Evolutionary conservation across 1,140 invertebrate species (phyloP).

Genomic region (Diachasmimorpha longicaudata): DNA sequence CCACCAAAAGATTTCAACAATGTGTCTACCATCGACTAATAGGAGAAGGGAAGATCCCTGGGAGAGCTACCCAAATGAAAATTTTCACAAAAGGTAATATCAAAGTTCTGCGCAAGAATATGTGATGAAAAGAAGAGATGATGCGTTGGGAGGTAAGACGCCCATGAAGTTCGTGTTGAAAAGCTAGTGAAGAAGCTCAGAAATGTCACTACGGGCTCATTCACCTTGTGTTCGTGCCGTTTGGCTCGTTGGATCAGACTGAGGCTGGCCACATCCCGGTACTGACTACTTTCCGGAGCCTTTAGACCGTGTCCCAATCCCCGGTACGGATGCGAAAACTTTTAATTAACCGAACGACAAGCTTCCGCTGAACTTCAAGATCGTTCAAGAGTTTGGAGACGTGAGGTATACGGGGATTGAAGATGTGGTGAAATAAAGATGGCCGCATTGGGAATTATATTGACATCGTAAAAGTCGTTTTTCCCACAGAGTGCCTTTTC

Average conservation of each 20-base stretch:
- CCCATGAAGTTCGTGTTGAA: neutral
- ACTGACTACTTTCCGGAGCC: neutral
- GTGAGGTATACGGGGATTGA: neutral
- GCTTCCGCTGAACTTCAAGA: neutral
- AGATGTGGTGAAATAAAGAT: conserved; percentile 8
- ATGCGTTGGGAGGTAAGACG: no score
- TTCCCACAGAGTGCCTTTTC: conserved; percentile 2
- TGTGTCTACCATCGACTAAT: no score
- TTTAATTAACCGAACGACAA: conserved; percentile 8
- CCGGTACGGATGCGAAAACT: neutral
- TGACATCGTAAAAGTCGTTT: neutral
- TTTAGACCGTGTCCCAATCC: neutral
- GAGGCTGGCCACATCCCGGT: neutral
- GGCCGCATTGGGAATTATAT: conserved; percentile 14
- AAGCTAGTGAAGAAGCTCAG: neutral
- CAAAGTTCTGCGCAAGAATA: no score
- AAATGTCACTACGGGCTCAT: neutral
- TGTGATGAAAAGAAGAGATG: no score
- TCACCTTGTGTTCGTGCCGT: neutral
- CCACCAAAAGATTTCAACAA: no score
- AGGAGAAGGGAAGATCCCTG: no score
- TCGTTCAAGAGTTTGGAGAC: neutral
- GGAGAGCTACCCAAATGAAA: no score
- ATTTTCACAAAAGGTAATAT: no score
- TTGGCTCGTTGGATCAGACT: neutral